A percentile compares a stretch with the other conserved stretches of the same genome.
These are phyloP conservation scores for Ethmia dodecea DNA, from an alignment of 2,888 invertebrate species.

Conservation along the genomic window DNA sequence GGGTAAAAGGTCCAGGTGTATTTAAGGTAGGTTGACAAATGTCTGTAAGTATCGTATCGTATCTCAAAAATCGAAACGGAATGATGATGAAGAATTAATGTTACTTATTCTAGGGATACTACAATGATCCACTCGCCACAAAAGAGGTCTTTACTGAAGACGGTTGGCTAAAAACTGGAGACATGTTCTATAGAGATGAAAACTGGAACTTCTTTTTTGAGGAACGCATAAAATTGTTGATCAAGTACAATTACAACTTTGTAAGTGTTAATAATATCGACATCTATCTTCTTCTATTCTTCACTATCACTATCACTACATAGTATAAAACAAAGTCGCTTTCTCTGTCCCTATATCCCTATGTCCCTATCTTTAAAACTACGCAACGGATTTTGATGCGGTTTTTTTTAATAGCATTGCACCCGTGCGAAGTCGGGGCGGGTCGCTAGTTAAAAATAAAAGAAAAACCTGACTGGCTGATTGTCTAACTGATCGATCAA, in stretches of 20 bases:
- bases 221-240: constrained; percentile 68
- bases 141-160: constrained; percentile 54
- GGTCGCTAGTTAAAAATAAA: no score
- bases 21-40: constrained; percentile 33
- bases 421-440: no score
- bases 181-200: constrained; percentile 68
- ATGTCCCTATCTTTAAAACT: background rate
- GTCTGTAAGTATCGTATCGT: no score
- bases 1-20: constrained; percentile 37
- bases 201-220: constrained; percentile 61
- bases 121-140: constrained; percentile 55
- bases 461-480: no score
- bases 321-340: background rate
- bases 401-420: background rate
- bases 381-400: background rate
- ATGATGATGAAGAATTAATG: no score
- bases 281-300: no score
- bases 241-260: constrained; percentile 69
- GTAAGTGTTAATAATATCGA: no score
- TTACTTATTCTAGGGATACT: constrained; percentile 63
- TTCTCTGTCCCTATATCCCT: background rate
- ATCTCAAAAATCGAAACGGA: no score
- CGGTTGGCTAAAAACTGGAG: constrained; percentile 72
- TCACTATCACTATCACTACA: background rate
- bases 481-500: no score